These are phyloP conservation scores for Drosophila colorata DNA, from an alignment of 2,888 invertebrate species.

Conservation along the genomic window DNA sequence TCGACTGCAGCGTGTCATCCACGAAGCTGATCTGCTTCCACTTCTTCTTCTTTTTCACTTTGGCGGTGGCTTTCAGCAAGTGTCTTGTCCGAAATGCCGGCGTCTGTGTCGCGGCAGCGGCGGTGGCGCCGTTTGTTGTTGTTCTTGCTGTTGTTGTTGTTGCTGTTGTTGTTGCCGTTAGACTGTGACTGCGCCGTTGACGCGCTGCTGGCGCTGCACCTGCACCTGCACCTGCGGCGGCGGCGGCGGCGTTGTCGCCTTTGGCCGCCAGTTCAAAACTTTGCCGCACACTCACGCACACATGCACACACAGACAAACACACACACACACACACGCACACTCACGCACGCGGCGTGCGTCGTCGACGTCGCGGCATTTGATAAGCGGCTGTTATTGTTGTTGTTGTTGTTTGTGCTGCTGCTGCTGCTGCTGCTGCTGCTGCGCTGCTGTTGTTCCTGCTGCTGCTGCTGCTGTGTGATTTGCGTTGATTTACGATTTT, in stretches of 20 bases:
- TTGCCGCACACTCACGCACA: constrained; percentile 61
- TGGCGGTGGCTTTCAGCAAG: constrained; percentile 75
- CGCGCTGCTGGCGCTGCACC: constrained; percentile 56
- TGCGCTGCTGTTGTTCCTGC: constrained; percentile 2
- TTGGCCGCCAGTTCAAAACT: constrained; percentile 76
- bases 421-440: constrained; percentile 1
- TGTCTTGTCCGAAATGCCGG: constrained; percentile 72
- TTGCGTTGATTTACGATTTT: constrained; percentile 59
- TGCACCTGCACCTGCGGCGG: constrained; percentile 19
- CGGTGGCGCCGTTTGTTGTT: constrained; percentile 32
- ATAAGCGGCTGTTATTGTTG: constrained; percentile 51
- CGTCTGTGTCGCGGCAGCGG: constrained; percentile 50
- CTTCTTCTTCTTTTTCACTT: constrained; percentile 81
- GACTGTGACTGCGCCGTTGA: constrained; percentile 67
- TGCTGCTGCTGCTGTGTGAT: constrained; percentile 30
- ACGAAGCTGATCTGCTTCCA: constrained; percentile 80
- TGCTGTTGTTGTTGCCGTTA: constrained; percentile 43
- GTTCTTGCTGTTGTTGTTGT: constrained; percentile 23
- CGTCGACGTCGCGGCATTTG: constrained; percentile 75
- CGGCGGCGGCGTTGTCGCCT: constrained; percentile 66
- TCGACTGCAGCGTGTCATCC: constrained; percentile 60
- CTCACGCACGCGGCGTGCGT: constrained; percentile 67
- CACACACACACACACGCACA: constrained; percentile 19
- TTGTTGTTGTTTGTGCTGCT: background rate
- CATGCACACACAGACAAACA: constrained; percentile 42